Evolutionary conservation across 2,113 vertebrate genomes (phyloP).

Genomic region (Aptenodytes patagonicus): DNA sequence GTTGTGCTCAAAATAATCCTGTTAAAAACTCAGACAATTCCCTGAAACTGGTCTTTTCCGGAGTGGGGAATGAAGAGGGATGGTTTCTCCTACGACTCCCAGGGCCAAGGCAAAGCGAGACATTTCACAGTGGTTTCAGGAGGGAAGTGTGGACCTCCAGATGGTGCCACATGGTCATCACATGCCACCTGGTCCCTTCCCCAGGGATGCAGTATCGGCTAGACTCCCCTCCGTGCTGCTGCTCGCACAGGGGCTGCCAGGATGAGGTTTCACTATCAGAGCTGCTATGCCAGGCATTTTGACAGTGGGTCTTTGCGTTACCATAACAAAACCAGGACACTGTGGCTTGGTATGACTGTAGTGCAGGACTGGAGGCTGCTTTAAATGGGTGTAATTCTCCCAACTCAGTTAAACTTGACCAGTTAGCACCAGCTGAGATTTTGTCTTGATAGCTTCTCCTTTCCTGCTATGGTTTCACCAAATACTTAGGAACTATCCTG

Average conservation of each 20-base stretch:
- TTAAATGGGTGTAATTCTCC: neutral
- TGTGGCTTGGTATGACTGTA: neutral
- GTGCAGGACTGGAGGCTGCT: neutral
- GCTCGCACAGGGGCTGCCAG: neutral
- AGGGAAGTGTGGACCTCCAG: neutral
- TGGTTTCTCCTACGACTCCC: accelerated
- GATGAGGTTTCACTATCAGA: neutral
- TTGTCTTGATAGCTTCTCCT: neutral
- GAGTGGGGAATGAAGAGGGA: too few species aligned
- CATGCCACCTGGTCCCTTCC: neutral
- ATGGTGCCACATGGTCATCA: neutral
- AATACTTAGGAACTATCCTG: neutral
- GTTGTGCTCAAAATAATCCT: neutral
- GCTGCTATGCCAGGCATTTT: neutral
- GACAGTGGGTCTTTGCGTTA: neutral
- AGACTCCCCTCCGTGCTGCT: neutral
- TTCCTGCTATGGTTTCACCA: neutral
- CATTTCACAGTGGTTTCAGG: neutral
- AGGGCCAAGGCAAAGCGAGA: neutral
- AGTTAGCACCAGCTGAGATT: neutral
- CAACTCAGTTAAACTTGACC: too few species aligned
- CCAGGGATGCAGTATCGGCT: accelerated
- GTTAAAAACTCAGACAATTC: neutral
- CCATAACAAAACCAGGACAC: neutral
- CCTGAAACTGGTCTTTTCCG: neutral